These are phyloP conservation scores for Lamellibrachia satsuma DNA, from an alignment of 2,888 invertebrate species.

Conservation along the genomic window DNA sequence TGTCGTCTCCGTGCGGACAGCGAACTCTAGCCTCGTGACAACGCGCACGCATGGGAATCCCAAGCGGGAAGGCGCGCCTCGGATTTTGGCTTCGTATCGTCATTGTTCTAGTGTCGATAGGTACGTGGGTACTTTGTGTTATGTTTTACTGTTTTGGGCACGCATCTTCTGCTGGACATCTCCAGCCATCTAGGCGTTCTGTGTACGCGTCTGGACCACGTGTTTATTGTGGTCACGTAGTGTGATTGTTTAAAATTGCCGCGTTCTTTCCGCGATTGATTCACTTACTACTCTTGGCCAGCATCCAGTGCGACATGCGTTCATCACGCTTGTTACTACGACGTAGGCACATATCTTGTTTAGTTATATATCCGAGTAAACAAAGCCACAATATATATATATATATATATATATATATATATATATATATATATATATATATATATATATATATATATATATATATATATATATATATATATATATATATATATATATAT, in stretches of 20 bases:
- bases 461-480: neutral
- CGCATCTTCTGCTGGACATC: too few species aligned
- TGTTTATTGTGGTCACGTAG: too few species aligned
- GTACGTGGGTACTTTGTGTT: neutral
- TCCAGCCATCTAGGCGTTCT: too few species aligned
- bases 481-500: too few species aligned
- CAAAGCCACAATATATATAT: neutral
- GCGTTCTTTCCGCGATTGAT: neutral
- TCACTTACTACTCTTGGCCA: neutral
- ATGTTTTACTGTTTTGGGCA: too few species aligned
- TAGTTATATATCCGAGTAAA: neutral
- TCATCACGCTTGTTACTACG: neutral
- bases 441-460: too few species aligned
- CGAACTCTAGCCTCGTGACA: neutral
- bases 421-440: too few species aligned
- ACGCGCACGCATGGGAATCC: neutral
- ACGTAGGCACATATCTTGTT: neutral
- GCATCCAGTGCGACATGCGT: neutral
- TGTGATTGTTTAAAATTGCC: neutral
- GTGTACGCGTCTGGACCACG: too few species aligned
- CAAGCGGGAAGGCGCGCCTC: neutral
- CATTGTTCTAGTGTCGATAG: neutral
- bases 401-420: neutral
- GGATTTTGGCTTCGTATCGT: conserved; percentile 5
- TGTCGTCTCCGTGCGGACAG: neutral